Conservation (phyloP, 2,113 vertebrate genomes). For the Lathamus discolor region DNA sequence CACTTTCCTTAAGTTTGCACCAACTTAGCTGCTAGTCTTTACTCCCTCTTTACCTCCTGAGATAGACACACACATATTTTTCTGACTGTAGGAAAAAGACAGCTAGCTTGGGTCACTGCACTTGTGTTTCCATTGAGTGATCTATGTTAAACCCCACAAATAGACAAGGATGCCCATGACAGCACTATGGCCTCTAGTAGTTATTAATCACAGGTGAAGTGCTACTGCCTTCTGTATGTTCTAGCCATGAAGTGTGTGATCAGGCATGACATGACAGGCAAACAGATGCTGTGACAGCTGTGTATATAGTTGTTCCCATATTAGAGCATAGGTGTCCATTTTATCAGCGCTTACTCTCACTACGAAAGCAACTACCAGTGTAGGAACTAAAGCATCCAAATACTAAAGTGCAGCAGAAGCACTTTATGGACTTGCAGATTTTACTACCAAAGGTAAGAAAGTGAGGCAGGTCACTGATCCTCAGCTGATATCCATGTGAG, state of each 20-base stretch:
- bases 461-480: neutral
- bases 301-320: neutral
- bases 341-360: neutral
- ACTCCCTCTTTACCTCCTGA: neutral
- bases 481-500: neutral
- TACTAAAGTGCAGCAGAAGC: neutral
- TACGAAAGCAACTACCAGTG: neutral
- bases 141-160: neutral
- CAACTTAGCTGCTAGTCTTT: neutral
- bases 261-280: neutral
- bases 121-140: neutral
- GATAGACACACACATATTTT: neutral
- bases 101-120: neutral
- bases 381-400: neutral
- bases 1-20: neutral
- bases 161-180: neutral
- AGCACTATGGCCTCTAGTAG: neutral
- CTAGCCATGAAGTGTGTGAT: neutral
- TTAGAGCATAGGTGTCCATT: neutral
- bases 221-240: neutral
- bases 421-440: neutral
- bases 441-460: neutral
- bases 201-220: neutral
- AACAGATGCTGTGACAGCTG: neutral
- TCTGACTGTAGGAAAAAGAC: neutral